A percentile compares a stretch with the other conserved stretches of the same genome.
Conservation (phyloP, 2,797 vertebrate species). For the Pelochelys cantorii region DNA sequence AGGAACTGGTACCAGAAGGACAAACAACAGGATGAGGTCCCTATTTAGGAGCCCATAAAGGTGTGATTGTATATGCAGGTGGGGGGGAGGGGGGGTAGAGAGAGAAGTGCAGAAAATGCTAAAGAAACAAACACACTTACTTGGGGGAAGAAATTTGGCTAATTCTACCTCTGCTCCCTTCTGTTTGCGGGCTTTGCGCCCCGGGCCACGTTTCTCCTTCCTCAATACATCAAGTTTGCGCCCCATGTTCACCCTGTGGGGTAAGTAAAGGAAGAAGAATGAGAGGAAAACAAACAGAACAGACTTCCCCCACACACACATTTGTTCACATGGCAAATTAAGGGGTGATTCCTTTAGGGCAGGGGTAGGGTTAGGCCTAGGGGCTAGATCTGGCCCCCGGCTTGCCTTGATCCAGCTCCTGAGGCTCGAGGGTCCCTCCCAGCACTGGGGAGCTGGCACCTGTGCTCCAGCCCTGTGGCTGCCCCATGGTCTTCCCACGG, state of each 20-base stretch:
- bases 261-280: not conserved
- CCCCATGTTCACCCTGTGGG: constrained; percentile 83
- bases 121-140: constrained; percentile 70
- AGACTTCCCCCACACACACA: not conserved
- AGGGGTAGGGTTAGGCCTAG: no score
- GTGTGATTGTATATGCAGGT: not conserved
- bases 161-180: constrained; percentile 93
- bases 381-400: no score
- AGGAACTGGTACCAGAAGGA: not conserved
- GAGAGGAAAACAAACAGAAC: not conserved
- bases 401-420: no score
- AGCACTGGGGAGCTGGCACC: no score
- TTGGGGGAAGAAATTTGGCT: constrained; percentile 86
- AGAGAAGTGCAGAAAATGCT: not conserved
- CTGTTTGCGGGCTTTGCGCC: constrained; percentile 93
- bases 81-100: not conserved
- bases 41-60: not conserved
- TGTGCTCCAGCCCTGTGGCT: no score
- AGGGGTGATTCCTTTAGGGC: not conserved
- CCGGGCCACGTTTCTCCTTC: constrained; percentile 91
- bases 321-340: not conserved
- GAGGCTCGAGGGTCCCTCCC: no score
- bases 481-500: no score
- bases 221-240: constrained; percentile 91
- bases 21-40: not conserved